Conservation (phyloP, 2,888 invertebrate genomes). For the Xestoiulus laeticollis region DNA sequence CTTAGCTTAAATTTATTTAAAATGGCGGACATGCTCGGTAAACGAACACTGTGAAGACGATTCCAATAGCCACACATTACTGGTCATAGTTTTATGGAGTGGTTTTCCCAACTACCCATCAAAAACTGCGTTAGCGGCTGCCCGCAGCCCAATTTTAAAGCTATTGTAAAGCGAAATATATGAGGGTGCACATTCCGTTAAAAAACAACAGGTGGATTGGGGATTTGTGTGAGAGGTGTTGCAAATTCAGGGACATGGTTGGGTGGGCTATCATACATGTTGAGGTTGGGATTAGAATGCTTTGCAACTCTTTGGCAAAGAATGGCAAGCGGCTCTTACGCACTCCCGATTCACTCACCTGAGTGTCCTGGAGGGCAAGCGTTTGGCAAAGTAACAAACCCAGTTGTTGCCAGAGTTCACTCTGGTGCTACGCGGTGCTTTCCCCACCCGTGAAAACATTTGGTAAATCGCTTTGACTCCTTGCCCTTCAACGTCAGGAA, state of each 20-base stretch:
- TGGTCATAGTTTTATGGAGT: too few species aligned
- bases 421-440: conserved; percentile 83
- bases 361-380: background rate
- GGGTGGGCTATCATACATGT: background rate
- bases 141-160: conserved; percentile 46
- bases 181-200: background rate
- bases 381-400: background rate
- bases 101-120: background rate
- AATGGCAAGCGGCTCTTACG: background rate
- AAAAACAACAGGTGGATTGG: background rate
- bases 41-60: background rate
- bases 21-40: background rate
- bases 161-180: conserved; percentile 42
- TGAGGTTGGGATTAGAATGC: background rate
- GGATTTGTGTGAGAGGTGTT: background rate
- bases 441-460: conserved; percentile 99
- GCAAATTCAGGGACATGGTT: background rate
- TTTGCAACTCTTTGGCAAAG: conserved; percentile 6
- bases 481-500: conserved; percentile 95
- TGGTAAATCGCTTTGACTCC: conserved; percentile 92
- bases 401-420: conserved; percentile 62
- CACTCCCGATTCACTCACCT: background rate
- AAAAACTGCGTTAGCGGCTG: conserved; percentile 7
- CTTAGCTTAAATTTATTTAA: background rate
- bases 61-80: background rate